Evolutionary conservation across 2,888 invertebrate species (phyloP), one percentile per base, ranked within the genome.

Genomic region (Plutella xylostella): DNA sequence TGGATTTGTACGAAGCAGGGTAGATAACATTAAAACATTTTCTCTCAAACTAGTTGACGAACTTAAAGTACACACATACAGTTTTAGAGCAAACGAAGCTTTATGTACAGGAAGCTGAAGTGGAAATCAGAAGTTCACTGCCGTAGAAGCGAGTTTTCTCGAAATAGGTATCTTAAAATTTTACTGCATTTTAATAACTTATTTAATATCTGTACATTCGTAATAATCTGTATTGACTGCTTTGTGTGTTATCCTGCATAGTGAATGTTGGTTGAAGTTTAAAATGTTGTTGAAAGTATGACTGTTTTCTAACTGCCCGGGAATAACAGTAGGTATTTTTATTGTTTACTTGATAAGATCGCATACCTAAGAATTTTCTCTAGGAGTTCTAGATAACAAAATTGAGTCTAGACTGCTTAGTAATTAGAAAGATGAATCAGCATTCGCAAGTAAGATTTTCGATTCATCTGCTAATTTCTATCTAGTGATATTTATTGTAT

Each of bases 81-180:
- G 53, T 56, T 52, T 54, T 51, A 63, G 68, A 72, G 68, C 67
- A 63, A 71, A 62, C 65, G 63, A 79, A 75, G 73, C 70, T 61
- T 63, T 57, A 58, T 59, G 55, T 65, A 66, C 55, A 70, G 56
- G 53, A 73, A 71, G 72, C 71, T 62, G 61, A 68, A 72, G 68
- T 70, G 63, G 64, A 70, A 67, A 62, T 31, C 17, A 55, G 59
- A 62, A 68, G 58, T 68, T 68, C 63, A 61, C 64, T 70, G 70
- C 69, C 66, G 64, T 70, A 63, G 56, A 67, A 75, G 70, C 68
- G 41, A 30, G 35, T 37, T 18, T 19, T n/a, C n/a, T n/a, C n/a
- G n/a, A n/a, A n/a, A n/a, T n/a, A 12, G n/a, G 18, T 30, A 17
- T 14, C n/a, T 40, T 42, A 30, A 17, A 17, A 18, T 30, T 42